A percentile compares a stretch with the other conserved stretches of the same genome.
These are phyloP conservation scores for Xerus rutilus DNA, from an alignment of 2,797 vertebrate species.

Conservation along the genomic window DNA sequence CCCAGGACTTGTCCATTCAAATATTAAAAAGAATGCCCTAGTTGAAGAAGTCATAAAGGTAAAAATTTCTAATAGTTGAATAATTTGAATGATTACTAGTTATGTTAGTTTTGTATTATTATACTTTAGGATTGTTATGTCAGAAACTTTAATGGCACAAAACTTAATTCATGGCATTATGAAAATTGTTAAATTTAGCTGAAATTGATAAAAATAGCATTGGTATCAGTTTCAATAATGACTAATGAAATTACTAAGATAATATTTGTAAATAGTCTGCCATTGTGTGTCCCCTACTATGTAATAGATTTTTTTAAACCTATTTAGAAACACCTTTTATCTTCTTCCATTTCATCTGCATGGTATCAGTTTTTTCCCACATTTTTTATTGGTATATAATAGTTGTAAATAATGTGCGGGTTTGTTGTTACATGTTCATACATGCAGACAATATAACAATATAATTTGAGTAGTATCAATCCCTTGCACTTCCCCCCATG, in stretches of 20 bases:
- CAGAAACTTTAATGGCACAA: constrained; percentile 19
- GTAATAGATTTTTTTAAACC: not conserved
- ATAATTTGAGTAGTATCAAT: not conserved
- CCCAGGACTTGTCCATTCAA: constrained; percentile 95
- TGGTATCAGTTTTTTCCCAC: not conserved
- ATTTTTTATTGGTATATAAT: too few relatives aligned
- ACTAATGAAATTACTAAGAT: constrained; percentile 10
- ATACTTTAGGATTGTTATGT: not conserved
- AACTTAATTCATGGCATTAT: not conserved
- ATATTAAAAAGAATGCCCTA: constrained; percentile 94
- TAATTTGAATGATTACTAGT: constrained; percentile 20
- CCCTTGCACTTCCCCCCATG: not conserved
- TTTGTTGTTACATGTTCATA: too few relatives aligned
- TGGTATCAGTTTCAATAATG: constrained; percentile 32
- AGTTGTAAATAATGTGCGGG: too few relatives aligned
- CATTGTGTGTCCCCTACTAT: not conserved
- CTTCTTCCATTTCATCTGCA: not conserved
- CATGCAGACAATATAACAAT: too few relatives aligned
- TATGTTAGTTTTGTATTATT: not conserved
- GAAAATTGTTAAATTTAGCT: not conserved
- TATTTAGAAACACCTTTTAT: not conserved
- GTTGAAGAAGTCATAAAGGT: constrained; percentile 92
- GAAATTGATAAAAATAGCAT: not conserved
- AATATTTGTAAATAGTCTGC: not conserved
- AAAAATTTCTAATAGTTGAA: constrained; percentile 56